Evolutionary conservation across 2,797 vertebrate genomes (phyloP).

Genomic region (Acomys russatus): DNA sequence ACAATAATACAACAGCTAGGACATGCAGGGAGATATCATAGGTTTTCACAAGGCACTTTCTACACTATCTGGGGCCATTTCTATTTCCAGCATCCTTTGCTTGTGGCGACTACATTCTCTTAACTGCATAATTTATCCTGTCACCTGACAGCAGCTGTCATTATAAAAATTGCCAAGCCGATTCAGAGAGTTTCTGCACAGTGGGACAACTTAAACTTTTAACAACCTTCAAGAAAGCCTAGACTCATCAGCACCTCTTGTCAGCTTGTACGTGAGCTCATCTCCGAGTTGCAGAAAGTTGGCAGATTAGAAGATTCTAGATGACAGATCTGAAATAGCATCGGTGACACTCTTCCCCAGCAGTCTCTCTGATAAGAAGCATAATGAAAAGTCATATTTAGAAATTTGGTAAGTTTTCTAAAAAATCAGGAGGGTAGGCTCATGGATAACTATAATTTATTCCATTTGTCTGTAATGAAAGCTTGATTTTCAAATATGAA

Average conservation of each 20-base stretch:
- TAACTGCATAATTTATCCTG: constrained; percentile 86
- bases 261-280: constrained; percentile 87
- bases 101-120: constrained; percentile 83
- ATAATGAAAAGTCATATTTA: constrained; percentile 80
- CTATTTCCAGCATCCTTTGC: constrained; percentile 75
- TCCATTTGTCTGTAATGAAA: constrained; percentile 51
- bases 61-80: constrained; percentile 70
- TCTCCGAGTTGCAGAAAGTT: constrained; percentile 84
- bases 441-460: constrained; percentile 8
- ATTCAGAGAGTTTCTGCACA: constrained; percentile 85
- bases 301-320: constrained; percentile 89
- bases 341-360: constrained; percentile 80
- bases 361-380: constrained; percentile 67
- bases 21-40: constrained; percentile 36
- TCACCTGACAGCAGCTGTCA: constrained; percentile 88
- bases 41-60: constrained; percentile 65
- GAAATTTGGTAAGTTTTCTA: constrained; percentile 69
- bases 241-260: constrained; percentile 86
- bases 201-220: constrained; percentile 85
- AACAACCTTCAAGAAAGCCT: constrained; percentile 84
- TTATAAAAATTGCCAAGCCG: constrained; percentile 85
- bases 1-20: neutral
- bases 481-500: constrained; percentile 58
- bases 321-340: constrained; percentile 89
- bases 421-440: constrained; percentile 39